Evolutionary conservation across 2,113 vertebrate species (phyloP).

Genomic region (Thamnophis sirtalis): DNA sequence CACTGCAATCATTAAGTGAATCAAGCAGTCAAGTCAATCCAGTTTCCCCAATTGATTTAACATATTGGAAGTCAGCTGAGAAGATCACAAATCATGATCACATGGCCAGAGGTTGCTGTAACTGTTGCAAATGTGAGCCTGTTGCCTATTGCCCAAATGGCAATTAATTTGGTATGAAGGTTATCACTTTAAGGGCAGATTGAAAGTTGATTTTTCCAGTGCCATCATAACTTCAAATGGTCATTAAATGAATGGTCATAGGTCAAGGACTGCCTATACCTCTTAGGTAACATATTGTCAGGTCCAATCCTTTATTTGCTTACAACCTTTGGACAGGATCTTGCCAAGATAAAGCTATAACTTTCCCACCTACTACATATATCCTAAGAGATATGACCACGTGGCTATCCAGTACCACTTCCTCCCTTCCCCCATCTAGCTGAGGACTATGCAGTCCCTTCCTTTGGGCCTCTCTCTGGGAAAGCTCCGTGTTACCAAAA

Average conservation of each 20-base stretch:
- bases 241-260: neutral
- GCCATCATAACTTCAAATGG: neutral
- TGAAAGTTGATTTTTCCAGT: neutral
- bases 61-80: neutral
- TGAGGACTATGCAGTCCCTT: neutral
- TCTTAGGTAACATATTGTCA: neutral
- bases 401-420: neutral
- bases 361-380: neutral
- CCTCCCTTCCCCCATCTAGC: neutral
- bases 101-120: neutral
- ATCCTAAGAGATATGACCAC: neutral
- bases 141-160: too few relatives aligned
- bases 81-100: neutral
- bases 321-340: neutral
- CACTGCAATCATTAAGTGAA: neutral
- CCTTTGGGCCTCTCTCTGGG: neutral
- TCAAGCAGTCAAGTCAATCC: neutral
- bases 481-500: neutral
- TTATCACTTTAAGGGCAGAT: neutral
- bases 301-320: neutral
- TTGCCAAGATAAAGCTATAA: neutral
- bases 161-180: neutral
- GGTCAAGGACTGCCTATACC: neutral
- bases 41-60: neutral
- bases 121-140: too few relatives aligned